A percentile compares a stretch with the other conserved stretches of the same genome.
Evolutionary conservation across 2,113 vertebrate species (phyloP).

Genomic region (Myotis lucifugus): DNA sequence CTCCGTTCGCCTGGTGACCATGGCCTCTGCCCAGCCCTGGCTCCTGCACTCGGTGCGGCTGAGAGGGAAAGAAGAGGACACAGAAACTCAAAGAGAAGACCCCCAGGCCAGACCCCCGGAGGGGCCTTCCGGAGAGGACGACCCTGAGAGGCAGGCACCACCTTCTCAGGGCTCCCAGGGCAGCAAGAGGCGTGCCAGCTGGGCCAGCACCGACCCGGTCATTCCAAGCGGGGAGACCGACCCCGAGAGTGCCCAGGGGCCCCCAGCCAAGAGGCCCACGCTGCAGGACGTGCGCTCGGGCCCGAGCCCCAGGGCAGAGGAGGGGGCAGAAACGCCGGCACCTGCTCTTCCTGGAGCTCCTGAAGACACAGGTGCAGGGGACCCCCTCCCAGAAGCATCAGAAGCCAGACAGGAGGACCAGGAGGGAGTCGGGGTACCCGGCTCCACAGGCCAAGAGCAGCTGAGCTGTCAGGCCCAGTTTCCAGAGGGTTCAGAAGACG

Average conservation of each 20-base stretch:
- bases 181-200: conserved; percentile 7
- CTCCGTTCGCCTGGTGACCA: conserved; percentile 84
- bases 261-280: not conserved
- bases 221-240: not conserved
- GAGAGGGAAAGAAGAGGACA: conserved; percentile 46
- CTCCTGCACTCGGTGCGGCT: conserved; percentile 83
- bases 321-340: not conserved
- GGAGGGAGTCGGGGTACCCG: not conserved
- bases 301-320: not conserved
- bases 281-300: conserved; percentile 18
- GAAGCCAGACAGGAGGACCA: not conserved
- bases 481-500: conserved; percentile 68
- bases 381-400: not conserved
- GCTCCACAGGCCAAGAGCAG: conserved; percentile 58
- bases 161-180: not conserved
- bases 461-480: conserved; percentile 19
- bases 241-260: not conserved
- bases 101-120: not conserved
- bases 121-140: not conserved
- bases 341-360: fast-evolving
- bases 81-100: conserved; percentile 34
- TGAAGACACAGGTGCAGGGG: not conserved
- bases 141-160: not conserved
- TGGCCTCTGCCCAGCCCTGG: conserved; percentile 85
- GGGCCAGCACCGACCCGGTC: fast-evolving